Percentiles rank a stretch among this genome's conserved stretches.
Evolutionary conservation across 2,797 vertebrate genomes (phyloP).

Genomic region (Echiichthys vipera): DNA sequence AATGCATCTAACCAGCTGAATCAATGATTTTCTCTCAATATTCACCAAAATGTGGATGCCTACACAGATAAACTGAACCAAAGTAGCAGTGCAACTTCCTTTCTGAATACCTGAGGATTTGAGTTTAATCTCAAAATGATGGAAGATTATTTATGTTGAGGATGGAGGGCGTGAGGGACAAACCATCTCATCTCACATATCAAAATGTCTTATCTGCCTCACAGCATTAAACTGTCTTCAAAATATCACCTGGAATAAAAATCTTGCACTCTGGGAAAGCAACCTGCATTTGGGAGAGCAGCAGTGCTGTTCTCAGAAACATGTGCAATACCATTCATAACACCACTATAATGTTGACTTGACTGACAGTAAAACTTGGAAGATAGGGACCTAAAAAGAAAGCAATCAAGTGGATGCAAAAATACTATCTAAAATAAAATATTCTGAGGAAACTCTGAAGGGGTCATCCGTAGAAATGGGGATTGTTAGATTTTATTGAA

Average conservation of each 20-base stretch:
- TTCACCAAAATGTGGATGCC: constrained; percentile 12
- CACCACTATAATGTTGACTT: neutral
- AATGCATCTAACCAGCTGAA: neutral
- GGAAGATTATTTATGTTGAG: constrained; percentile 48
- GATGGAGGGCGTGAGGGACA: constrained; percentile 52
- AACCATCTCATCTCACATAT: constrained; percentile 45
- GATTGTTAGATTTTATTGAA: too few relatives aligned
- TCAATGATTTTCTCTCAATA: constrained; percentile 9
- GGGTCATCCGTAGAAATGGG: too few relatives aligned
- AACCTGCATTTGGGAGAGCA: neutral
- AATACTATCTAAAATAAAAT: neutral
- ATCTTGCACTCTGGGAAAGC: constrained; percentile 30
- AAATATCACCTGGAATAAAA: constrained; percentile 46
- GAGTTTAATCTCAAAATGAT: constrained; percentile 51
- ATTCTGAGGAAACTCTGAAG: neutral
- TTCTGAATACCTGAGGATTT: constrained; percentile 19
- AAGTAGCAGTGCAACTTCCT: constrained; percentile 16
- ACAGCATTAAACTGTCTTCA: constrained; percentile 45
- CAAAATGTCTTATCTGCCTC: constrained; percentile 53
- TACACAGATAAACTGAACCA: neutral
- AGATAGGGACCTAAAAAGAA: neutral
- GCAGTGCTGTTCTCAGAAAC: too few relatives aligned
- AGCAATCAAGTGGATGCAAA: neutral
- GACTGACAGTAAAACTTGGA: constrained; percentile 6
- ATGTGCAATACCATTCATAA: constrained; percentile 18